Conservation (phyloP, 1,140 invertebrate species). For the Drosophila pachea region DNA sequence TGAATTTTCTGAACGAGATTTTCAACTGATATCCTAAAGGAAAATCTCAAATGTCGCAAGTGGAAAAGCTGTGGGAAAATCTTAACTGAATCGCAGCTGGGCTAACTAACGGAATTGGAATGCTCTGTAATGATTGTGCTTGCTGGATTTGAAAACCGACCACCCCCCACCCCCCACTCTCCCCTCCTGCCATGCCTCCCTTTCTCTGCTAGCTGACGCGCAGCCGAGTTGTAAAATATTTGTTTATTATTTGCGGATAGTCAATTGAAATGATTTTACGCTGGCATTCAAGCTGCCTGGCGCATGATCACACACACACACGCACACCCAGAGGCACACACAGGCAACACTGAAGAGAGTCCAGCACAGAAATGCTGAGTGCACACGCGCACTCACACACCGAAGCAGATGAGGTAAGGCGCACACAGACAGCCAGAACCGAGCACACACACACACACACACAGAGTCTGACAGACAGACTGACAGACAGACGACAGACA, state of each 20-base stretch:
- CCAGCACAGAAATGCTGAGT: slow-evolving; percentile 30
- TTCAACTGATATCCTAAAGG: not conserved
- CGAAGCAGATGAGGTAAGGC: not conserved
- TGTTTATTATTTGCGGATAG: slow-evolving; percentile 55
- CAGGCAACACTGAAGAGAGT: slow-evolving; percentile 23
- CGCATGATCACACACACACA: slow-evolving; percentile 37
- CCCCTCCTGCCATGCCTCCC: not conserved
- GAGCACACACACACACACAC: slow-evolving; percentile 15
- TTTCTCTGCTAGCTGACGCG: not conserved
- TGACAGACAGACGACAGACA: slow-evolving; percentile 44
- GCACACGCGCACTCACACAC: slow-evolving; percentile 39
- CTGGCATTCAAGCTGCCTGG: slow-evolving; percentile 34
- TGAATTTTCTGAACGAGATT: not conserved
- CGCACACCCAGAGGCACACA: slow-evolving; percentile 41
- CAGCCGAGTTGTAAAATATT: slow-evolving; percentile 16
- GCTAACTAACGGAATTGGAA: no score
- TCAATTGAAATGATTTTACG: slow-evolving; percentile 64
- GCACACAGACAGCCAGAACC: slow-evolving; percentile 24
- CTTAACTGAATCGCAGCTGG: no score
- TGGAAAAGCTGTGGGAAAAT: no score
- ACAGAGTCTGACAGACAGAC: slow-evolving; percentile 10
- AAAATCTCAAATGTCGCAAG: no score
- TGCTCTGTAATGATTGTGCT: no score
- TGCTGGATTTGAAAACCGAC: no score
- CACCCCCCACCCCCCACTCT: not conserved